Conservation (phyloP, 2,888 invertebrate species). For the Icerya purchasi region DNA sequence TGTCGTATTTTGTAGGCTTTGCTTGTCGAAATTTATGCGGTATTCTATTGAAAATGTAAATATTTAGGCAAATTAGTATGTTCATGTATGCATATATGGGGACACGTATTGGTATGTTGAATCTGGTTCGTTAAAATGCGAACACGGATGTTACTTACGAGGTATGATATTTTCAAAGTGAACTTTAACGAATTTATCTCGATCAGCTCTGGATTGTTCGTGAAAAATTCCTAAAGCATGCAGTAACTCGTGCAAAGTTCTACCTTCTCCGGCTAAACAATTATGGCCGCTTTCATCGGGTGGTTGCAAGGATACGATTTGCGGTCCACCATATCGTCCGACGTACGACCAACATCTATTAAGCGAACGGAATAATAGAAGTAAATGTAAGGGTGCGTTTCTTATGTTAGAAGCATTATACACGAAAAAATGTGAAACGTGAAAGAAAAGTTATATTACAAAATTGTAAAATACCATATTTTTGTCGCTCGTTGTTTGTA, state of each 20-base stretch:
- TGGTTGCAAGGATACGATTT: slow-evolving; percentile 44
- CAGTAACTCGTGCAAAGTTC: slow-evolving; percentile 60
- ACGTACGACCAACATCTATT: slow-evolving; percentile 52
- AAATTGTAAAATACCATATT: too few species aligned
- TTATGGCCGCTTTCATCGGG: slow-evolving; percentile 38
- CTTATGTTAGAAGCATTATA: too few species aligned
- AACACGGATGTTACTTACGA: too few species aligned
- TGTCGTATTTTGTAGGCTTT: slow-evolving; percentile 38
- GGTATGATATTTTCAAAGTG: slow-evolving; percentile 43
- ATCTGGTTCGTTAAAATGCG: too few species aligned
- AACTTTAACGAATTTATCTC: slow-evolving; percentile 46
- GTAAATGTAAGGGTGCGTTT: too few species aligned
- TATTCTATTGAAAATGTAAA: slow-evolving; percentile 26
- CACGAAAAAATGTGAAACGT: too few species aligned
- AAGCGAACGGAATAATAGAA: too few species aligned
- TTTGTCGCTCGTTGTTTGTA: too few species aligned
- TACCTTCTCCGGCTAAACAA: slow-evolving; percentile 42
- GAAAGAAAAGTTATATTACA: too few species aligned
- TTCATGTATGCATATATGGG: not conserved
- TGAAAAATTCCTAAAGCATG: slow-evolving; percentile 64
- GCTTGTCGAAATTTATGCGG: slow-evolving; percentile 39
- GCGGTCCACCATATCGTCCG: slow-evolving; percentile 48
- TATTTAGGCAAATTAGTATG: not conserved
- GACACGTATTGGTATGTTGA: not conserved
- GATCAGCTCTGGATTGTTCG: slow-evolving; percentile 53